Evolutionary conservation across 2,888 invertebrate species (phyloP).

Genomic region (Lysandra coridon): DNA sequence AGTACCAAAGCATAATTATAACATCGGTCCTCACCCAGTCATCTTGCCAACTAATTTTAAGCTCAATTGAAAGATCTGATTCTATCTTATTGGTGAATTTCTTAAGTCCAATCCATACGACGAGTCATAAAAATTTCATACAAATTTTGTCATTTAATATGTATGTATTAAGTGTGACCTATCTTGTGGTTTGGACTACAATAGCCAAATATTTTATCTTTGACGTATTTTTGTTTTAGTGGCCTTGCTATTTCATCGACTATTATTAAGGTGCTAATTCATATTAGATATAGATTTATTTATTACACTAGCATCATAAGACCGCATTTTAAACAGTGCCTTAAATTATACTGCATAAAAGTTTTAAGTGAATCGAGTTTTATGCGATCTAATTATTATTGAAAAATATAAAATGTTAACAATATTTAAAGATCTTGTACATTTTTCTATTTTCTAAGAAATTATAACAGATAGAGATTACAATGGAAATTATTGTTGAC

Average conservation of each 20-base stretch:
- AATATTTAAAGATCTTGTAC: not conserved
- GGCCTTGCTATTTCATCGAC: not conserved
- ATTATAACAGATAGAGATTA: not conserved
- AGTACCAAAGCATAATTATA: slow-evolving; percentile 62
- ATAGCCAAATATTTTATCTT: slow-evolving; percentile 2
- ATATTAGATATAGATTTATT: slow-evolving; percentile 29
- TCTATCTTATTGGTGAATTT: slow-evolving; percentile 34
- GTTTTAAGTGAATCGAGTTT: not conserved
- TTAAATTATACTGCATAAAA: slow-evolving; percentile 45
- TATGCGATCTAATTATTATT: not conserved
- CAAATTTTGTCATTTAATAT: too few relatives aligned
- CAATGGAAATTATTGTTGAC: not conserved
- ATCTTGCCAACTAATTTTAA: slow-evolving; percentile 33
- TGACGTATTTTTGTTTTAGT: not conserved
- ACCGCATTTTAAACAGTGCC: slow-evolving; percentile 53
- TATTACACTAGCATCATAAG: slow-evolving; percentile 20
- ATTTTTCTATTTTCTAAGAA: slow-evolving; percentile 5
- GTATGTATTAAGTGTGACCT: too few relatives aligned
- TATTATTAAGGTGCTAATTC: slow-evolving; percentile 24
- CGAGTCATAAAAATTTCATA: not conserved
- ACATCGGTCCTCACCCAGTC: slow-evolving; percentile 35
- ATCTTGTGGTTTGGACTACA: not conserved
- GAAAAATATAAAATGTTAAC: not conserved
- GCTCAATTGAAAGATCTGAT: slow-evolving; percentile 29
- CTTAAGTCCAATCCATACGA: not conserved